These are phyloP conservation scores for Formica exsecta DNA, from an alignment of 1,140 invertebrate species.

Conservation along the genomic window DNA sequence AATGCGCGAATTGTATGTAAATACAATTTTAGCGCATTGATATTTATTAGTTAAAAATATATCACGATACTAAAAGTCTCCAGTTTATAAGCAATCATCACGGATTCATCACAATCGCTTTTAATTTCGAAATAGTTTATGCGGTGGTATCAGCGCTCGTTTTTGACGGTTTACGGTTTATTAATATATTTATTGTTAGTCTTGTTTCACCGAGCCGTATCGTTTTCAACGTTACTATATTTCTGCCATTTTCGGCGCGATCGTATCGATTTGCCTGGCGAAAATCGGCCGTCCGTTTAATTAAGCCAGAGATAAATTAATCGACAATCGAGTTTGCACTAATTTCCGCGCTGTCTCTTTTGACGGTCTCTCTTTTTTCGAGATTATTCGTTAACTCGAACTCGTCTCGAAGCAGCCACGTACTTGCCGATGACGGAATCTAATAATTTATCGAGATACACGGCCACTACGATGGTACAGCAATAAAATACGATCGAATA, in stretches of 20 bases:
- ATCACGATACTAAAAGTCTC: neutral
- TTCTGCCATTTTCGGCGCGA: neutral
- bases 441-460: slow-evolving; percentile 10
- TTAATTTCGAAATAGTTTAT: neutral
- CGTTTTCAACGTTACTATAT: neutral
- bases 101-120: neutral
- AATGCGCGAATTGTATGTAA: neutral
- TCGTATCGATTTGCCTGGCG: neutral
- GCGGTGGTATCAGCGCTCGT: neutral
- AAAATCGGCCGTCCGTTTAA: slow-evolving; percentile 21
- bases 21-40: neutral
- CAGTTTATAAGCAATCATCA: neutral
- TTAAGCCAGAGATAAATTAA: slow-evolving; percentile 10
- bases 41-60: neutral
- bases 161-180: neutral
- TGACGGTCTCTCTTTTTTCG: neutral
- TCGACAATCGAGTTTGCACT: neutral
- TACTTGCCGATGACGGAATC: neutral
- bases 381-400: slow-evolving; percentile 2
- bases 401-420: too few species aligned
- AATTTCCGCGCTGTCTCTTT: neutral
- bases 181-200: slow-evolving; percentile 36
- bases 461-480: neutral
- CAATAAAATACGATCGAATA: slow-evolving; percentile 11
- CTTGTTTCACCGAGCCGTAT: neutral